Evolutionary conservation across 2,113 vertebrate genomes (phyloP), one percentile per base, ranked within the genome.

Genomic region (Trichomycterus rosablanca): DNA sequence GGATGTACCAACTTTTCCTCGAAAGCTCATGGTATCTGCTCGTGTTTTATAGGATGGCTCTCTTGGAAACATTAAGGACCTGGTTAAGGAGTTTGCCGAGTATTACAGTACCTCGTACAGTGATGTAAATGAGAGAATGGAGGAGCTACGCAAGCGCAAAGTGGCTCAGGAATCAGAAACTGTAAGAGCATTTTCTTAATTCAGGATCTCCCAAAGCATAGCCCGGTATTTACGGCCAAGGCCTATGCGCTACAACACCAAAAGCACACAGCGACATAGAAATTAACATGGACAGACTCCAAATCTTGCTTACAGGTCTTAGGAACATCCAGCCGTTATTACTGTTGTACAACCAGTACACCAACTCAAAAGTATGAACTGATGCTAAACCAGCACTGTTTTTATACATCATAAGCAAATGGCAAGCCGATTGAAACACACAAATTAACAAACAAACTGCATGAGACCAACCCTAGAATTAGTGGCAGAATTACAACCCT

Each of bases 41-140:
- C 39, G 32, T 72, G 18, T 42, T 40, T 75, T 80, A 18, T 7
- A 30, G 26, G 95, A 99, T 46, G 95, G 96, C 57, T 94, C 94
- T 0, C 78, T 93, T 86, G 96, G 93, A 60, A 97, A 90, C 76
- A 91, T 99, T 45, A 91, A 91, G 71, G 91, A 94, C 73, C 84
- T 99, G 80, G 93, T 91, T 0, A 89, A 95, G 78, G 90, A 98
- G 77, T 98, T 96, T 76, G 92, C 96, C 3, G 90, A 91, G 71
- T 97, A 95, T 74, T 97, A 97, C 79, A 92, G 91, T 53, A 95
- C 95, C 55, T 93, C 89, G 39, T 88, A 92, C 77, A 87, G 87
- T 0, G 93, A 98, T 46, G 94, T 98, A 59, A 90, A 89, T 10
- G 94, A 95, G 66, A 88, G 93, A 73, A 97, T 97, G 94, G 95